Evolutionary conservation across 2,888 invertebrate species (phyloP).

Genomic region (Portevinia maculata): DNA sequence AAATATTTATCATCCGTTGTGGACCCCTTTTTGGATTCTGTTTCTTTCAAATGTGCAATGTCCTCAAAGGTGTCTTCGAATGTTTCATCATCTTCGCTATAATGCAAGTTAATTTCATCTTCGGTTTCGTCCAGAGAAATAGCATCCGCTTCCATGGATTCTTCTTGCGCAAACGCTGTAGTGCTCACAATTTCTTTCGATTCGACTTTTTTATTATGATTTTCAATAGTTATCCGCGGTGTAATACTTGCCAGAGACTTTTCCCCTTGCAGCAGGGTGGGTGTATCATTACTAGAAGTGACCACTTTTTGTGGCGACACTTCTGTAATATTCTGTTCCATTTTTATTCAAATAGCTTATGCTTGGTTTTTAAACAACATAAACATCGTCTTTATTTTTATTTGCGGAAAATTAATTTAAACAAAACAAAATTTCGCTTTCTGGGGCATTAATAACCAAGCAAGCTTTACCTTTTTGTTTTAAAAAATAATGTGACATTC

Average conservation of each 20-base stretch:
- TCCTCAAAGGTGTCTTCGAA: slow-evolving; percentile 21
- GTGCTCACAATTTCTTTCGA: background rate
- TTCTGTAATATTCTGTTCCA: slow-evolving; percentile 22
- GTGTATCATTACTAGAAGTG: background rate
- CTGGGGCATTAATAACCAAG: slow-evolving; percentile 52
- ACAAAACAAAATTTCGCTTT: slow-evolving; percentile 21
- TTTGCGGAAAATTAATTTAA: slow-evolving; percentile 23
- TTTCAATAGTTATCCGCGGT: background rate
- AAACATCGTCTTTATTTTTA: slow-evolving; percentile 38
- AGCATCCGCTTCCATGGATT: background rate
- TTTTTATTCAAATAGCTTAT: slow-evolving; percentile 10
- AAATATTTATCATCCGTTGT: slow-evolving; percentile 40
- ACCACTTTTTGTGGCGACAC: background rate
- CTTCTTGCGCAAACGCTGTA: slow-evolving; percentile 21
- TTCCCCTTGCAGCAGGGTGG: background rate
- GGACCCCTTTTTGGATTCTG: background rate
- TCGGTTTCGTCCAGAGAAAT: slow-evolving; percentile 1
- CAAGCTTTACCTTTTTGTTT: slow-evolving; percentile 39
- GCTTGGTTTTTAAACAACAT: background rate
- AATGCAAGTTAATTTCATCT: slow-evolving; percentile 20
- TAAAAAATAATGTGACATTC: slow-evolving; percentile 49
- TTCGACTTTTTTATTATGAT: background rate
- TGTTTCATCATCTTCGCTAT: slow-evolving; percentile 29
- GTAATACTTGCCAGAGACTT: background rate
- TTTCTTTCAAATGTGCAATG: too few species aligned